phyloP scores from a whole-genome alignment of 1,140 invertebrate genomes.

The Brachionus sp. region DNA sequence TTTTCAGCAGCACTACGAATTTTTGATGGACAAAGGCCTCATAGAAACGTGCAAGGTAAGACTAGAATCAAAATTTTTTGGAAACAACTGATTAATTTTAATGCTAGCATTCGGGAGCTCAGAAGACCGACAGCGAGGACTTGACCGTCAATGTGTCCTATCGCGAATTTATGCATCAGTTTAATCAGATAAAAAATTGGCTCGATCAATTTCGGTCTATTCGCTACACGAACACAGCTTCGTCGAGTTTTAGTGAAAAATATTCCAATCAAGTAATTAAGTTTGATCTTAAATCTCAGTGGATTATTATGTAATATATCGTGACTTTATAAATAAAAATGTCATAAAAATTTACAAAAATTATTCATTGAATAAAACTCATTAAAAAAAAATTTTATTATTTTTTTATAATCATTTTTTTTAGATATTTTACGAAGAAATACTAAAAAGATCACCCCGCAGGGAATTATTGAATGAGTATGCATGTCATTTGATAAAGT shows the following conservation, averaged over 20 bases:
- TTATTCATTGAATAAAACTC: background rate
- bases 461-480: conserved; percentile 74
- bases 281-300: background rate
- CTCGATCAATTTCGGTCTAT: conserved; percentile 68
- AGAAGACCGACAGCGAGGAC: conserved; percentile 57
- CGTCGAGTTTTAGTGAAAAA: conserved; percentile 52
- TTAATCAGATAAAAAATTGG: conserved; percentile 75
- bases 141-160: conserved; percentile 66
- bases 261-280: conserved; percentile 55
- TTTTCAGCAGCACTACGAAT: conserved; percentile 77
- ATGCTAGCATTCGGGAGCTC: conserved; percentile 60
- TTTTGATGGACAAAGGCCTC: conserved; percentile 86
- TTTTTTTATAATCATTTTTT: conserved; percentile 46
- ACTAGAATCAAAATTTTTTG: background rate
- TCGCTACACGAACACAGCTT: conserved; percentile 50
- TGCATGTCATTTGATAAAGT: conserved; percentile 68
- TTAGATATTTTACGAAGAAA: conserved; percentile 68
- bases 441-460: conserved; percentile 68
- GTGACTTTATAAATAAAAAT: background rate
- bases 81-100: background rate
- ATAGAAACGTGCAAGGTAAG: conserved; percentile 77
- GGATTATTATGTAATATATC: conserved; percentile 48
- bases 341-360: background rate
- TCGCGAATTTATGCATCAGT: conserved; percentile 73
- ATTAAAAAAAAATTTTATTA: conserved; percentile 48